These are phyloP conservation scores for Laothoe populi DNA, from an alignment of 2,888 invertebrate species.

Conservation along the genomic window DNA sequence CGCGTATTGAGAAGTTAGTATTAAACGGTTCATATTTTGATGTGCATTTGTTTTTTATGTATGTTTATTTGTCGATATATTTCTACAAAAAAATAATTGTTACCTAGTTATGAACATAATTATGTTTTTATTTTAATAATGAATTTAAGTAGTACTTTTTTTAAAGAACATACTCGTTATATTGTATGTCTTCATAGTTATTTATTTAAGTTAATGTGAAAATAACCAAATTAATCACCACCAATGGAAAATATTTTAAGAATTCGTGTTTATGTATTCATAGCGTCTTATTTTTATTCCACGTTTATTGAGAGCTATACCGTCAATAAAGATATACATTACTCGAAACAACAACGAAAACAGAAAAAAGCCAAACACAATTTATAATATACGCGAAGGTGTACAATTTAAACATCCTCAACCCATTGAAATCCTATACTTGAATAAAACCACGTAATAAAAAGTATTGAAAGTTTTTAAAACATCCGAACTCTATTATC, in stretches of 20 bases:
- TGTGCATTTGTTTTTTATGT: not conserved
- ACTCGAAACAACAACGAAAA: not conserved
- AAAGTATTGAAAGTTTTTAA: constrained; percentile 51
- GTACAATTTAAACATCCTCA: constrained; percentile 26
- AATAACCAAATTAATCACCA: too few species aligned
- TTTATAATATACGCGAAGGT: not conserved
- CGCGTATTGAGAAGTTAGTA: constrained; percentile 10
- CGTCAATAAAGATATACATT: constrained; percentile 8
- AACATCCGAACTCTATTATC: constrained; percentile 65
- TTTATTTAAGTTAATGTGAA: too few species aligned
- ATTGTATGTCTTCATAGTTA: too few species aligned
- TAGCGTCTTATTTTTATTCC: not conserved
- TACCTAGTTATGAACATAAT: too few species aligned
- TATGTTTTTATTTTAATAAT: too few species aligned
- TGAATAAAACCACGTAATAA: constrained; percentile 58
- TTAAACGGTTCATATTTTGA: not conserved
- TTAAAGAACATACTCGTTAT: not conserved
- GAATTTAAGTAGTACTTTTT: too few species aligned
- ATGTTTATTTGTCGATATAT: not conserved
- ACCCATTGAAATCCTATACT: constrained; percentile 51
- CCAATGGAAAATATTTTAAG: not conserved
- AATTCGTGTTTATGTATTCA: not conserved
- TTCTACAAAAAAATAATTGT: too few species aligned
- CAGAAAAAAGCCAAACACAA: not conserved
- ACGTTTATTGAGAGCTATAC: not conserved